Base-by-base conservation (phyloP, 2,113 vertebrate species). In the Sylvilagus bachmani region DNA sequence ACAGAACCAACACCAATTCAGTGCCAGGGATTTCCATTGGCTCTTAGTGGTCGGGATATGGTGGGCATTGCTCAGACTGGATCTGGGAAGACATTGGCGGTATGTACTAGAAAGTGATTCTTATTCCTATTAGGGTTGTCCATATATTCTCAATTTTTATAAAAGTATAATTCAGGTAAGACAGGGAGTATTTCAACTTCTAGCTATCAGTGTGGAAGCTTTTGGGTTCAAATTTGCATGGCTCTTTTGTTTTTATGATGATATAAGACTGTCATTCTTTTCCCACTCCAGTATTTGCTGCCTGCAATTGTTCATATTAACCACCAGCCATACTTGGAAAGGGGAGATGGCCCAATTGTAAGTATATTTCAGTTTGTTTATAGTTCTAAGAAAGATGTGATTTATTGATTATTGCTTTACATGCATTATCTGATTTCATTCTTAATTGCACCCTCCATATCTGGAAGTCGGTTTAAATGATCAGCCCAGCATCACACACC, bases 1-100 rank as follows among this genome's bases (percentile, higher is more conserved):
- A 99, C 99, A 87, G 99, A 99, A 97, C 99, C 99, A 36, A 99
- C 99, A 95, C 99, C 99, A 0, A 99, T 99, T 97, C 99, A 99
- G 98, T 98, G 99, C 94, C 99, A 99, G 97, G 99, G 99, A 66
- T 99, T 99, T 95, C 99, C 99, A 0, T 97, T 99, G 71, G 99
- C 99, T 13, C 98, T 99, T 66, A 99, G 99, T 2, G 99, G 99
- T 38, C 98, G 98, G n/a, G 99, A 99, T 97, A 99, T 99, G 99
- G 99, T 99, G 98, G 99, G 99, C 98, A 99, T 99, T 89, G 99
- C 99, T 1, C 99, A 99, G 98, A 99, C 99, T 0, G 99, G 99
- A 92, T 99, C 99, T 70, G 99, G 99, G 93, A 99, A 99, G 97
- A 99, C 99, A 0, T 97, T 99, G 79, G 99, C 99, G 73, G 99